Percentiles rank a stretch among this genome's conserved stretches.
Evolutionary conservation across 2,797 vertebrate species (phyloP).

Genomic region (Bovichtus diacanthus): DNA sequence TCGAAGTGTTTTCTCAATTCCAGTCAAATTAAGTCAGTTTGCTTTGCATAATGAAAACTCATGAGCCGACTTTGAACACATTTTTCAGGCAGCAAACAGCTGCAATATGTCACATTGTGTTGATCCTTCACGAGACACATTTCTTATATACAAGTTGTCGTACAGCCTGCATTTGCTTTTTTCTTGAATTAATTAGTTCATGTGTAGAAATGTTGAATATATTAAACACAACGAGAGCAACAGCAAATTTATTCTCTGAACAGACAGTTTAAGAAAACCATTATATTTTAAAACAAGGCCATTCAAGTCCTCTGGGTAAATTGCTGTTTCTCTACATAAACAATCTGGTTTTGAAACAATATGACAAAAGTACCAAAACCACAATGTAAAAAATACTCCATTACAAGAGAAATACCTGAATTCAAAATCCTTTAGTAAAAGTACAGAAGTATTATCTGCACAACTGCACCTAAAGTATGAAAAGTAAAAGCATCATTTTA

Average conservation of each 20-base stretch:
- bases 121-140: not conserved
- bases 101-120: not conserved
- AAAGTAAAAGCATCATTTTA: too few relatives aligned
- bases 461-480: too few relatives aligned
- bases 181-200: not conserved
- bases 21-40: not conserved
- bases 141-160: not conserved
- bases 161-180: not conserved
- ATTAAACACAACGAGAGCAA: not conserved
- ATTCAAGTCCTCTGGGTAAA: constrained; percentile 23
- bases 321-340: constrained; percentile 6
- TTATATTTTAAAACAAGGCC: constrained; percentile 4
- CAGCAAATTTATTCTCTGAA: constrained; percentile 22
- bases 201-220: constrained; percentile 17
- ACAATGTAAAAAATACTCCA: not conserved
- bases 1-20: constrained; percentile 4
- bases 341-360: constrained; percentile 43
- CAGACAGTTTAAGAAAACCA: constrained; percentile 5
- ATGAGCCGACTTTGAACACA: not conserved
- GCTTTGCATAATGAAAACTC: not conserved
- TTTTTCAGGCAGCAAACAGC: not conserved
- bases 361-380: constrained; percentile 10
- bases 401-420: not conserved
- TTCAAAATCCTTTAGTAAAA: fast-evolving
- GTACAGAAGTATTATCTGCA: too few relatives aligned